A percentile compares a stretch with the other conserved stretches of the same genome.
These are phyloP conservation scores for Harlomillsia oculata DNA, from an alignment of 1,140 invertebrate species.

Conservation along the genomic window DNA sequence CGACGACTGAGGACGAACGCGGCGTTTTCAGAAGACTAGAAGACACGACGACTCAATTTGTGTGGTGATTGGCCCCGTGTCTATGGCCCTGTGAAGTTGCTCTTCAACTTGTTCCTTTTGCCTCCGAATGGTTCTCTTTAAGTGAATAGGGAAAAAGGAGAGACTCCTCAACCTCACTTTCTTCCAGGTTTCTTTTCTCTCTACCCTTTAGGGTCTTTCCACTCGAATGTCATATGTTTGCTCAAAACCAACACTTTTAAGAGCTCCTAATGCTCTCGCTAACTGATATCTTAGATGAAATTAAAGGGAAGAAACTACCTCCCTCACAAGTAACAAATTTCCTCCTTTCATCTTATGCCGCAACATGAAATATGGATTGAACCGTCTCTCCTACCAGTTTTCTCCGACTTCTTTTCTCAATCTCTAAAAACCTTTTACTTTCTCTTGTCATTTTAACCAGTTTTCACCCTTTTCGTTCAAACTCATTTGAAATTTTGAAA, in stretches of 20 bases:
- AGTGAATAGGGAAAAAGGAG: background rate
- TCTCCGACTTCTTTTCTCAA: background rate
- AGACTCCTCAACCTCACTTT: background rate
- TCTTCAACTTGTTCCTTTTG: constrained; percentile 8
- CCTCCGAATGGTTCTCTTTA: background rate
- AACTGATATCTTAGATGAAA: constrained; percentile 36
- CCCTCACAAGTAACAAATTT: constrained; percentile 22
- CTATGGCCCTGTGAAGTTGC: constrained; percentile 19
- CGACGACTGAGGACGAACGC: background rate
- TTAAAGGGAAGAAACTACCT: constrained; percentile 27
- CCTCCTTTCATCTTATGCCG: constrained; percentile 33
- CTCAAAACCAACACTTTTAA: constrained; percentile 36
- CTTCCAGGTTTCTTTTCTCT: background rate
- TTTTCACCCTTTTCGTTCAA: no score
- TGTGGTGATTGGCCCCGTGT: constrained; percentile 13
- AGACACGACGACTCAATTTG: constrained; percentile 14
- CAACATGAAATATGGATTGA: constrained; percentile 35
- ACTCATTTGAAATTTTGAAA: no score
- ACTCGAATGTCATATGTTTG: constrained; percentile 27
- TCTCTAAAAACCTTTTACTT: no score
- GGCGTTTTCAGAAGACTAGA: background rate
- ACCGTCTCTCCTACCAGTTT: constrained; percentile 10
- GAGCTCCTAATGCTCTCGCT: constrained; percentile 33
- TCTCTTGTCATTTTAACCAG: no score
- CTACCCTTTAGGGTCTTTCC: background rate